Conservation (phyloP, 2,797 vertebrate genomes). For the Catamblyrhynchus diadema region DNA sequence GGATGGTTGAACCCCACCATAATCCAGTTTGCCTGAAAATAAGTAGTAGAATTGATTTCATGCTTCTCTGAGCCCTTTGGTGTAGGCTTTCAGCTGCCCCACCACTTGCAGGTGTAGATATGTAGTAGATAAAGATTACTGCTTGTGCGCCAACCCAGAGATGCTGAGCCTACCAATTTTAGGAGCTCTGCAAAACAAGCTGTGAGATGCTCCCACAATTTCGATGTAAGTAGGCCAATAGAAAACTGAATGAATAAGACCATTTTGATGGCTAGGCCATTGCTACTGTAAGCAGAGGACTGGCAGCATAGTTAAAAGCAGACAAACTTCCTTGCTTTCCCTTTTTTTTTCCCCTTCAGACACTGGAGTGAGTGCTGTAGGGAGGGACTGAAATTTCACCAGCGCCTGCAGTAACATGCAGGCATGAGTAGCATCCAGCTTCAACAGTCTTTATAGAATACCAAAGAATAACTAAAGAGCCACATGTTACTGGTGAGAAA, state of each 20-base stretch:
- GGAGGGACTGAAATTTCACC: background rate
- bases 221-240: background rate
- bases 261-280: background rate
- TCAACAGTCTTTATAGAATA: background rate
- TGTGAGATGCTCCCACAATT: background rate
- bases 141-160: background rate
- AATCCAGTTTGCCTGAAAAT: background rate
- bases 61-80: background rate
- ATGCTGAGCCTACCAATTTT: background rate
- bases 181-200: background rate
- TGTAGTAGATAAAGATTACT: background rate
- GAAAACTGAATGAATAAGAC: background rate
- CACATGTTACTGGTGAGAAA: background rate
- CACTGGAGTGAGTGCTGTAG: background rate
- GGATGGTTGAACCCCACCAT: background rate
- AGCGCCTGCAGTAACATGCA: background rate
- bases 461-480: background rate
- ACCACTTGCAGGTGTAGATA: constrained; percentile 1
- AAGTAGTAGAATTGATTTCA: background rate
- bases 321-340: background rate
- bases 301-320: background rate
- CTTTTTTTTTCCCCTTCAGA: background rate
- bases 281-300: background rate
- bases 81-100: background rate
- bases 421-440: background rate